Evolutionary conservation across 2,888 invertebrate species (phyloP), one percentile per base, ranked within the genome.

Genomic region (Dolomedes plantarius): DNA sequence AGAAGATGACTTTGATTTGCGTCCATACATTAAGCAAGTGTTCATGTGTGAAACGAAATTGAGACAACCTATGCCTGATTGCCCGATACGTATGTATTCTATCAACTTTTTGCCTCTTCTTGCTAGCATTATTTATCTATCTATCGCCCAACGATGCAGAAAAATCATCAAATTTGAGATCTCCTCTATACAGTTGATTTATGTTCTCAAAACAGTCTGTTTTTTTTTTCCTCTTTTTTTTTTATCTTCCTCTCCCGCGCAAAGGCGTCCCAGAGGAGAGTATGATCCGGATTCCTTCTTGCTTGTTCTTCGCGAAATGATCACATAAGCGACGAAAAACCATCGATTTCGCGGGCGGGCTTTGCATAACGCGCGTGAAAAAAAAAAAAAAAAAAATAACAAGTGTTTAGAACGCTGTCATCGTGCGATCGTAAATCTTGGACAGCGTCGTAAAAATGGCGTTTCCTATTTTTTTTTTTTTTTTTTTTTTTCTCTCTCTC

Each of bases 401-500:
- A 46, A 16, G 23, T 23, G 46, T 39, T 67, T 41, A 69, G 36
- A 69, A 31, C 31, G 31, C 80, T 69, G 74, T 64, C 74, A 73
- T 73, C 28, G 46, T 13, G 68, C 32, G 23, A 32, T 73, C 73
- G 73, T 80, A 80, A 80, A 73, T 73, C 50, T 80, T 27, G n/a
- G 9, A 23, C 9, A 28, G 27, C 13, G 13, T 65, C 31, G 69
- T 36, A 31, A 71, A 71, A 76, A 71, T 62, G 31, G 77, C 28
- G 67, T 56, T 77, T 72, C 71, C 67, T 72, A 5, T 46, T 16
- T 46, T 16, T 16, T 11, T 36, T 36, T 5, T 36, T 5, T 7
- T 36, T 36, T 36, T 5, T 36, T 5, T 46, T 46, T 46, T 16
- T 46, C 16, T 16, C 2, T 16, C 46, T 46, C 16, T 16, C 41